These are phyloP conservation scores for Semnornis frantzii DNA, from an alignment of 2,113 vertebrate species.

Conservation along the genomic window DNA sequence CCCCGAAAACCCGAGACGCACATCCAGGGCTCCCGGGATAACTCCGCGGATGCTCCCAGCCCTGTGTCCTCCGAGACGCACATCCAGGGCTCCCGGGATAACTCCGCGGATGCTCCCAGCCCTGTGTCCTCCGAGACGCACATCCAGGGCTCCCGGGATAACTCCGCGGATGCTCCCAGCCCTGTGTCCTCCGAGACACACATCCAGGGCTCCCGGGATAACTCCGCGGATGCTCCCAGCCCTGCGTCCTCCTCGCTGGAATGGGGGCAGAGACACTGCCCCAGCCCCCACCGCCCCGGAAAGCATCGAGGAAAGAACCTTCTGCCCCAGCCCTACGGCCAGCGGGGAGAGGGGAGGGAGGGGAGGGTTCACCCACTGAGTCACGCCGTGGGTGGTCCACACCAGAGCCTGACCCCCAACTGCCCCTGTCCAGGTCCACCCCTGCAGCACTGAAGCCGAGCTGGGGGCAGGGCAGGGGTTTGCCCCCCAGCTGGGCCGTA, in stretches of 20 bases:
- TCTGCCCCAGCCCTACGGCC: neutral
- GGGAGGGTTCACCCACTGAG: neutral
- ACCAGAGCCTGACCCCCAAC: neutral
- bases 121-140: neutral
- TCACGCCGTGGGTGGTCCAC: rapidly evolving
- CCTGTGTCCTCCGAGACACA: rapidly evolving
- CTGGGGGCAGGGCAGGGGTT: neutral
- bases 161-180: rapidly evolving
- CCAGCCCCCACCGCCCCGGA: neutral
- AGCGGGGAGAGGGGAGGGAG: too few species aligned
- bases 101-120: rapidly evolving
- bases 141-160: neutral
- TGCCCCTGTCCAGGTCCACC: rapidly evolving
- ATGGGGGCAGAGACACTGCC: neutral
- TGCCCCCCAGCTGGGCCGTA: neutral
- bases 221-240: rapidly evolving
- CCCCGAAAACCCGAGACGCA: neutral
- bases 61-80: too few species aligned
- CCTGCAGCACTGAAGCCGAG: rapidly evolving
- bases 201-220: neutral
- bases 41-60: rapidly evolving
- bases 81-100: neutral
- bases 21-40: neutral
- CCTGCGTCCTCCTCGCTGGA: rapidly evolving
- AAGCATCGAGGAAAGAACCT: neutral